Conservation (phyloP, 1,140 invertebrate genomes). For the Heliconius nattereri region DNA sequence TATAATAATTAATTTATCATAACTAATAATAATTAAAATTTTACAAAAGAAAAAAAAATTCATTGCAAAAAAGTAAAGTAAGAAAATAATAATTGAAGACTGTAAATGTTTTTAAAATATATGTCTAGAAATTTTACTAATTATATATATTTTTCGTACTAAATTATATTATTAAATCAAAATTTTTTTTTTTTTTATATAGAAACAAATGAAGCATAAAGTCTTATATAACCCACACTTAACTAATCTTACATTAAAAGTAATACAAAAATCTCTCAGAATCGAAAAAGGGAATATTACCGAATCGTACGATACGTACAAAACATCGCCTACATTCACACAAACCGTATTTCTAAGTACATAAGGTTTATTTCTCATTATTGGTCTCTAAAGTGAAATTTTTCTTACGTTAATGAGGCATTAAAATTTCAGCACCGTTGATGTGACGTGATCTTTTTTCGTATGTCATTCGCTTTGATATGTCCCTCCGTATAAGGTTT, state of each 20-base stretch:
- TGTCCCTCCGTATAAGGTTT: constrained; percentile 18
- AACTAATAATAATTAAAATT: too few species aligned
- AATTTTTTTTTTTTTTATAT: too few species aligned
- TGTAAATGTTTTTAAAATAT: too few species aligned
- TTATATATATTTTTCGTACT: too few species aligned
- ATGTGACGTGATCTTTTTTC: constrained; percentile 21
- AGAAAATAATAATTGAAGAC: too few species aligned
- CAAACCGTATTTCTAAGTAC: not conserved
- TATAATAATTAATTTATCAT: too few species aligned
- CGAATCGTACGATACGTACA: constrained; percentile 6
- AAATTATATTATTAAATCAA: too few species aligned
- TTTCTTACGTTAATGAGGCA: constrained; percentile 13
- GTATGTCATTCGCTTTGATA: constrained; percentile 20
- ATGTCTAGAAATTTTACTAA: too few species aligned
- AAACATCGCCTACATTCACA: not conserved
- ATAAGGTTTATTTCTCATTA: constrained; percentile 12
- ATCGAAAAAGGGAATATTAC: constrained; percentile 21
- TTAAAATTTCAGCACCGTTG: constrained; percentile 15
- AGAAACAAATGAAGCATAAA: not conserved
- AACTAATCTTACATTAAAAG: constrained; percentile 11
- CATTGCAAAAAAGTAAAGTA: too few species aligned
- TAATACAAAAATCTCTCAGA: constrained; percentile 17
- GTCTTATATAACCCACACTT: not conserved
- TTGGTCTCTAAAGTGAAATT: not conserved
- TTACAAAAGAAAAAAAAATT: too few species aligned